Evolutionary conservation across 1,140 invertebrate species (phyloP), one percentile per base, ranked within the genome.

Genomic region (Scaptomyza hsui): DNA sequence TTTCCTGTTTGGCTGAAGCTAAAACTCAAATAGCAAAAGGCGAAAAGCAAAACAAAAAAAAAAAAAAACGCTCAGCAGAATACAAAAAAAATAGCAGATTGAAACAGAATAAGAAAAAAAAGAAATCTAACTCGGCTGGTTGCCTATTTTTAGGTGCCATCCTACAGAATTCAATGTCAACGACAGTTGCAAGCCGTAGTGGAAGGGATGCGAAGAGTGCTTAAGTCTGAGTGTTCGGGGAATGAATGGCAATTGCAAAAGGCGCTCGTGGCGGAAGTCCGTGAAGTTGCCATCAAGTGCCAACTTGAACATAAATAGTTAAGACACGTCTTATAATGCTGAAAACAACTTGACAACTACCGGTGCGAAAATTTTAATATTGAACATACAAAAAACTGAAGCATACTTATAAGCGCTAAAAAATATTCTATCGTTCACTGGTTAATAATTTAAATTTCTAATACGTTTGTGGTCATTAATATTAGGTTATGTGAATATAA

Each of bases 1-100:
- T 86, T 86, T 86, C 81, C 81, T 86, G 81, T 86, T 86, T 86
- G 78, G 73, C 81, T 88, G 82, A 59, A 62, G 77, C 48, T 45
- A 35, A 29, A 60, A 52, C 47, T 53, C 32, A 37, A 68, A 78
- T 52, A 55, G 48, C 71, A 82, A 75, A 70, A 75, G 35, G 19
- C 70, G 55, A 55, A 69, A 26, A n/a, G 21, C 29, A 52, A 65
- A 41, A 35, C 0, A 13, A 47, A 44, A 56, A 37, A 24, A 15
- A 64, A 60, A 59, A 55, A 42, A 16, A 55, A 24, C 15, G 15
- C 41, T 18, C 18, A 29, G 26, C 21, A 32, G 9, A 35, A 10
- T 2, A 26, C 45, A 56, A 51, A 29, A 21, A 29, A 63, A 51
- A 41, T 7, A 16, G 7, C 12, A 29, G 19, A 21, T 29, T 29